phyloP scores from a whole-genome alignment of 1,140 invertebrate genomes.

The Anoplolepis gracilipes region DNA sequence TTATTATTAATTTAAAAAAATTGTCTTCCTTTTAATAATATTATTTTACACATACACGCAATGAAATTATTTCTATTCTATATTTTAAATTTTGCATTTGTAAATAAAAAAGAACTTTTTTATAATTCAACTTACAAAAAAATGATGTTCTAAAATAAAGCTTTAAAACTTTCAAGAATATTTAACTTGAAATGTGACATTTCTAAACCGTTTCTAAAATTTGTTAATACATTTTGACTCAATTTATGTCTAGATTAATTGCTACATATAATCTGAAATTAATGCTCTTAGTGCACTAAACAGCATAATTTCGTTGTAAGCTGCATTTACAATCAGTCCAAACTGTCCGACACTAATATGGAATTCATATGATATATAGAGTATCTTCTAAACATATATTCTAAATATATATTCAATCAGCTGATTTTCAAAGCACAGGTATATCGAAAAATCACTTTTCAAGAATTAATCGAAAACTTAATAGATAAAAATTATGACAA shows the following conservation, averaged over 20 bases:
- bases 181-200: no score
- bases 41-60: neutral
- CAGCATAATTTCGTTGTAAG: slow-evolving; percentile 36
- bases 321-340: slow-evolving; percentile 2
- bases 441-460: neutral
- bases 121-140: neutral
- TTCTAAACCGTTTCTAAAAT: neutral
- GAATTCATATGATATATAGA: neutral
- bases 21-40: neutral
- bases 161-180: neutral
- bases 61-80: neutral
- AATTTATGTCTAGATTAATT: slow-evolving; percentile 2
- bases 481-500: neutral
- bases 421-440: neutral
- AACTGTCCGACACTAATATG: neutral
- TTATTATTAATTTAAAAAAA: neutral
- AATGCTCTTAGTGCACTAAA: neutral
- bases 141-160: neutral
- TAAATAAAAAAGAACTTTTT: neutral
- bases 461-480: neutral
- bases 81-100: neutral
- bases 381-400: neutral
- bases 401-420: neutral
- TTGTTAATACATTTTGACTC: neutral
- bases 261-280: slow-evolving; percentile 24